Percentiles rank a stretch among this genome's conserved stretches.
Evolutionary conservation across 2,113 vertebrate genomes (phyloP).

Genomic region (Fregata magnificens): DNA sequence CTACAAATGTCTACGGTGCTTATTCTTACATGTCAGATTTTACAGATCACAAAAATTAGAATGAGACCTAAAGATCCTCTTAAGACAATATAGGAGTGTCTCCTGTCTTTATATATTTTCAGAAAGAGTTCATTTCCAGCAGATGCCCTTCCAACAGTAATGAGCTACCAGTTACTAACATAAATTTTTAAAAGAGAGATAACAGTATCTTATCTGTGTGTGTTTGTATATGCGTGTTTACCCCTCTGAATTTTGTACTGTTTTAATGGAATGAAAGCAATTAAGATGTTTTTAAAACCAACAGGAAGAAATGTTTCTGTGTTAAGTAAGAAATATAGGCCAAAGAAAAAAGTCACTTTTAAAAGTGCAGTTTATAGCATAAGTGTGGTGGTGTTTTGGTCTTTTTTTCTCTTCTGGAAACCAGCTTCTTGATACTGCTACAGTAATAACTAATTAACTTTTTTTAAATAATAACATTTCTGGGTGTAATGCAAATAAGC

Average conservation of each 20-base stretch:
- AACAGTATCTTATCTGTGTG: neutral
- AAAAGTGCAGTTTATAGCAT: neutral
- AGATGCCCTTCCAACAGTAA: neutral
- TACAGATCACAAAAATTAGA: neutral
- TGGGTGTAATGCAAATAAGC: neutral
- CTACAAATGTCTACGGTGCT: neutral
- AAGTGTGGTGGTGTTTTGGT: too few species aligned
- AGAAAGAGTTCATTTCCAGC: neutral
- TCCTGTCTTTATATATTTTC: neutral
- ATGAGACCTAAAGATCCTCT: neutral
- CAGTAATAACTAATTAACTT: neutral
- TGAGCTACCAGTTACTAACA: neutral
- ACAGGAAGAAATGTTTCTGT: neutral
- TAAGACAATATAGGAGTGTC: neutral
- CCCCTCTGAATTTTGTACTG: neutral
- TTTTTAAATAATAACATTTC: neutral
- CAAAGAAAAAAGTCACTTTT: neutral
- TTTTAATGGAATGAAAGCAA: neutral
- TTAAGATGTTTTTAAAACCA: neutral
- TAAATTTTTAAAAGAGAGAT: neutral
- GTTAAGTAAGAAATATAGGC: neutral
- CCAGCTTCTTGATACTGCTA: neutral
- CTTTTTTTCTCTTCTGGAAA: neutral
- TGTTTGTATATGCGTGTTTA: neutral
- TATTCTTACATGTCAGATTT: neutral